A percentile compares a stretch with the other conserved stretches of the same genome.
phyloP scores from a whole-genome alignment of 2,113 vertebrate genomes.

The Capreolus pygargus region DNA sequence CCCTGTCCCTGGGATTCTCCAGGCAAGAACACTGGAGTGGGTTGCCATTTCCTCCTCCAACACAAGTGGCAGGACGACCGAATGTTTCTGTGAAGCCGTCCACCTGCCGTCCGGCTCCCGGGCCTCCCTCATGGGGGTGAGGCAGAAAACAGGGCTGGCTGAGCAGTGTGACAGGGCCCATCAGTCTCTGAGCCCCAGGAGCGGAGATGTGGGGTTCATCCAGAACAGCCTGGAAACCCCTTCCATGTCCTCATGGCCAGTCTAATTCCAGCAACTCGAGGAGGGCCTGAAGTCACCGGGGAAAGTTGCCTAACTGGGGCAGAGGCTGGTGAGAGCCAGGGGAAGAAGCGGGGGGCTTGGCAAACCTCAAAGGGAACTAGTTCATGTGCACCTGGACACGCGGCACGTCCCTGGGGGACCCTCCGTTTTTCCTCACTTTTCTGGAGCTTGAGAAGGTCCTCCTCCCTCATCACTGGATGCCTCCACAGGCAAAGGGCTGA shows the following conservation, averaged over 20 bases:
- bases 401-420: background rate
- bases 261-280: background rate
- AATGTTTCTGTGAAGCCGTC: fast-evolving
- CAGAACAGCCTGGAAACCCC: background rate
- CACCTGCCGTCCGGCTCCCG: fast-evolving
- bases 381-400: fast-evolving
- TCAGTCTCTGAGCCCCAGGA: background rate
- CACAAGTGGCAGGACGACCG: fast-evolving
- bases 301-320: background rate
- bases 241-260: background rate
- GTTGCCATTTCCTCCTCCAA: too few relatives aligned
- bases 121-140: background rate
- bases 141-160: background rate
- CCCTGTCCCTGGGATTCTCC: too few relatives aligned
- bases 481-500: background rate
- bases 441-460: background rate
- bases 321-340: background rate
- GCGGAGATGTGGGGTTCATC: background rate
- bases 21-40: too few relatives aligned
- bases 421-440: background rate
- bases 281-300: background rate
- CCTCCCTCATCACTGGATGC: background rate
- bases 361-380: background rate
- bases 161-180: background rate
- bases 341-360: background rate